Evolutionary conservation across 2,888 invertebrate genomes (phyloP).

Genomic region (Gortyna flavago): DNA sequence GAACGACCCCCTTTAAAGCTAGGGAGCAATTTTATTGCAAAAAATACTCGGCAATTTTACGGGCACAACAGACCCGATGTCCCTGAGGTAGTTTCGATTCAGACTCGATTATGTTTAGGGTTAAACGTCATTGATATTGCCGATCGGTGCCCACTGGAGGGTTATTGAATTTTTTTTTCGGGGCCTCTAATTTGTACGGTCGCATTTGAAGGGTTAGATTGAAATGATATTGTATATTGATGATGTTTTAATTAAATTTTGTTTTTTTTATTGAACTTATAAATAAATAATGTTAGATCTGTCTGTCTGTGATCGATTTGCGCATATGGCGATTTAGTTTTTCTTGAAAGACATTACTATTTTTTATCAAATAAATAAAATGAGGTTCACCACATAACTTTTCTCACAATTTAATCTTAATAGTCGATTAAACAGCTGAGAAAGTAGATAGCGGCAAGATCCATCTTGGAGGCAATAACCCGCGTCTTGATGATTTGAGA

Average conservation of each 20-base stretch:
- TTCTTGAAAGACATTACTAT: neutral
- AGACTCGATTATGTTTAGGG: constrained; percentile 89
- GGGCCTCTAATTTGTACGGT: constrained; percentile 86
- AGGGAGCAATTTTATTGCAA: constrained; percentile 84
- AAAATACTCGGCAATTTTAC: constrained; percentile 88
- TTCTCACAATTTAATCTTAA: too few species aligned
- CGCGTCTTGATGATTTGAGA: neutral
- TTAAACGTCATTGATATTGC: constrained; percentile 90
- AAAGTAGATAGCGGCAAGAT: too few species aligned
- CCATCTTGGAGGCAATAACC: too few species aligned
- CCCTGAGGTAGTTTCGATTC: constrained; percentile 90
- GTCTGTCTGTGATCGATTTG: constrained; percentile 32
- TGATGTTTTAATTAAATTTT: constrained; percentile 79
- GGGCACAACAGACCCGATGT: constrained; percentile 84
- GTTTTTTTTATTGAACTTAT: constrained; percentile 45
- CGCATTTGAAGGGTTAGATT: constrained; percentile 78
- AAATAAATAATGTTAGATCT: constrained; percentile 30
- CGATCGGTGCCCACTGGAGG: constrained; percentile 85
- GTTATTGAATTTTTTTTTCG: constrained; percentile 85
- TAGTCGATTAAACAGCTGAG: too few species aligned
- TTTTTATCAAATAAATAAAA: too few species aligned
- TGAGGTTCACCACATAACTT: too few species aligned
- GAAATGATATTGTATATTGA: constrained; percentile 72
- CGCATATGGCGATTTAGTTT: constrained; percentile 38
- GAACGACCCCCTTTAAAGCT: constrained; percentile 82